Evolutionary conservation across 2,113 vertebrate species (phyloP), one percentile per base, ranked within the genome.

Genomic region (Pyrgilauda ruficollis): DNA sequence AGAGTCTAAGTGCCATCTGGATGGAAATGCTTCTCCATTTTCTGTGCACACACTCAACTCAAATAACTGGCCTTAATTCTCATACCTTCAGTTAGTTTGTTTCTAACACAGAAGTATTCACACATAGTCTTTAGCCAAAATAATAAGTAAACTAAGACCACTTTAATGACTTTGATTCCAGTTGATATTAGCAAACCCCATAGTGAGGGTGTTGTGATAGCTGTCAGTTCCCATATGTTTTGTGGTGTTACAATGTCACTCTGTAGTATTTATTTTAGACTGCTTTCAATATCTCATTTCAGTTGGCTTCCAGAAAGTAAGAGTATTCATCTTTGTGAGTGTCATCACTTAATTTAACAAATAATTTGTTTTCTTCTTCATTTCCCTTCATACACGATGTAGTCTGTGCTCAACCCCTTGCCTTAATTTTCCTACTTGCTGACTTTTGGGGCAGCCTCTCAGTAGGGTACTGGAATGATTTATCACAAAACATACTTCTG

Each of bases 261-360:
- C 68, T 44, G 49, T 58, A 81, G 26, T 81, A 69, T 44, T 95
- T 94, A 89, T 94, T 93, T 89, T 90, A 78, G 88, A 81, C 63
- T 74, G 15, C 56, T 91, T 92, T 72, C 52, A 75, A 31, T 63
- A 31, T 84, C 61, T 91, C 31, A 30, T 80, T 92, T 93, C 72
- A 49, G 1, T 96, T 92, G 83, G 28, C 61, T 94, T 96, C 55
- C 79, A 95, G 94, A 93, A 95, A 90, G 44, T 58, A 64, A 68
- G 24, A 67, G 28, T 70, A 46, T 90, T 96, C 79, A 61, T 93
- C 90, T 92, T 83, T 84, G 68, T 52, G 56, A 61, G 55, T 84
- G 68, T 96, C 80, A 87, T 68, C 79, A 46, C 50, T 95, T 90
- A 64, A 33, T 93, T 88, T 93, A 93, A 84, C 90, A 93, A 92